Base-by-base conservation (phyloP, 2,888 invertebrate species). In the Lochmaea crataegi region DNA sequence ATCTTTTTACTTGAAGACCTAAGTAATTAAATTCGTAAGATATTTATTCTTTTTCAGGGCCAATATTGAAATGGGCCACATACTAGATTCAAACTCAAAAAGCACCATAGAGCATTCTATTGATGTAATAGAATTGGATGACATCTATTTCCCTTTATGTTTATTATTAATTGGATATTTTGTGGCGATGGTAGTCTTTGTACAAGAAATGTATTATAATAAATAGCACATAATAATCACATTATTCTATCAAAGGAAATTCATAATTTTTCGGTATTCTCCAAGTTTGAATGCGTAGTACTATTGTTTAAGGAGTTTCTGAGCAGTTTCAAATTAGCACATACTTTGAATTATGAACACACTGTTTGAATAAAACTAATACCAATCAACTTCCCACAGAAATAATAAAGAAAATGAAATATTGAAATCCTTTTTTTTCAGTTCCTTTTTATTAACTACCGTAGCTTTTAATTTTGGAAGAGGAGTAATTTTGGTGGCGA, bases 31-130 rank as follows among this genome's bases (percentile, higher is more conserved):
- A 38, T 38, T 38, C n/a, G 14, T 12, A 7, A n/a, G 6, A 48
- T 48, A n/a, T 48, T 48, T n/a, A 56, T 56, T 57, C 12, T 32
- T 58, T 53, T 56, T 56, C 11, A 58, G 58, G 58, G 3, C 32
- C n/a, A 26, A 12, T 0, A 10, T 2, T 2, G 58, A 58, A 58
- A 58, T 26, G 26, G 26, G 14, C 2, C 14, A 14, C n/a, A 14
- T 32, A 58, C 12, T 14, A 2, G 3, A 58, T 7, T 2, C 12
- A 32, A 26, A 26, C 4, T 2, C 10, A 58, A 12, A 58, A 58
- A 11, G 4, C 7, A 22, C 11, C 16, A 4, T 12, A 9, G 14
- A 22, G 2, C 56, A 7, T 22, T 2, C 11, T 18, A 4, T 57
- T 12, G 6, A 58, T 6, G 7, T 5, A 58, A 14, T 58, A 12